Evolutionary conservation across 1,140 invertebrate genomes (phyloP).

Genomic region (Cotesia vestalis): DNA sequence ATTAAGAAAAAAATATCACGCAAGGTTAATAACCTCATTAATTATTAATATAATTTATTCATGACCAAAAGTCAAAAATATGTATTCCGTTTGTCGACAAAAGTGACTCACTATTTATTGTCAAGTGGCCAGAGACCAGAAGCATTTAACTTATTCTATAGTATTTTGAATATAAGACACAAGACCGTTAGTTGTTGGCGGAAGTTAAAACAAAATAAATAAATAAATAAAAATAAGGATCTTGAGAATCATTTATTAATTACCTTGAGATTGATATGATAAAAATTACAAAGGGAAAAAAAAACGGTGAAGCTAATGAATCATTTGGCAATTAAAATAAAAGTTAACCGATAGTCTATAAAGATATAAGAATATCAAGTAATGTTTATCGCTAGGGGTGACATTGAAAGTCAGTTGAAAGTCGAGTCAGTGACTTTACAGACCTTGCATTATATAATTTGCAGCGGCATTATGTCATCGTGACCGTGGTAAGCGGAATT

Average conservation of each 20-base stretch:
- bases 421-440: constrained; percentile 25
- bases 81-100: not conserved
- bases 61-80: not conserved
- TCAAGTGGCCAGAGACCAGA: not conserved
- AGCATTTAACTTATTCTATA: not conserved
- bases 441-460: constrained; percentile 25
- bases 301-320: too few species aligned
- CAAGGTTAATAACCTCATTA: constrained; percentile 17
- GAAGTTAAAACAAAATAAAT: not conserved
- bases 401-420: constrained; percentile 19
- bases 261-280: too few species aligned
- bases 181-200: constrained; percentile 2
- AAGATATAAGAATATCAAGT: too few species aligned
- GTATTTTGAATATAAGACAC: constrained; percentile 7
- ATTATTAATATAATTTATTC: constrained; percentile 28
- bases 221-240: too few species aligned
- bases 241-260: too few species aligned
- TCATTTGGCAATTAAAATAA: too few species aligned
- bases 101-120: constrained; percentile 4
- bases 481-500: constrained; percentile 25
- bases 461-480: constrained; percentile 19
- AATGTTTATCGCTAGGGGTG: constrained; percentile 3
- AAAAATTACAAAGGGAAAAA: too few species aligned
- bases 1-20: not conserved
- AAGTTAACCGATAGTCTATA: too few species aligned